Percentiles rank a stretch among this genome's conserved stretches.
phyloP scores from a whole-genome alignment of 1,140 invertebrate species.

The Philaenus spumarius region DNA sequence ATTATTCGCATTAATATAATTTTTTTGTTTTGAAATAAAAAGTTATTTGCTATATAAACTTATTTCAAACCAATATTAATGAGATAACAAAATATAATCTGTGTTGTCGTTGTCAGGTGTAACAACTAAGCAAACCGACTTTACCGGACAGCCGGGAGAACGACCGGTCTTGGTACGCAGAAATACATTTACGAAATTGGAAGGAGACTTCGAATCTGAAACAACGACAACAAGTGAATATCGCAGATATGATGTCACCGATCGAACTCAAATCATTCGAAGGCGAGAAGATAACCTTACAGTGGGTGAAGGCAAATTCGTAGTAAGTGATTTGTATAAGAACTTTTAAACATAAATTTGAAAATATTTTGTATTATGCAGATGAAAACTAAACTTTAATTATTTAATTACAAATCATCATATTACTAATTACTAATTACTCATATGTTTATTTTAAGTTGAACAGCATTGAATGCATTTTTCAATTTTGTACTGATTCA shows the following conservation, averaged over 20 bases:
- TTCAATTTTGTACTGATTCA: no score
- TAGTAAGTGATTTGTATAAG: slow-evolving; percentile 38
- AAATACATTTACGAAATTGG: slow-evolving; percentile 74
- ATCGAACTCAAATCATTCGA: slow-evolving; percentile 49
- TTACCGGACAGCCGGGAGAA: slow-evolving; percentile 55
- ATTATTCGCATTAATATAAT: neutral
- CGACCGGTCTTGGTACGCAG: slow-evolving; percentile 60
- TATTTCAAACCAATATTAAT: neutral
- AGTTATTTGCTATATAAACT: neutral
- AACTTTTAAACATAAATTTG: no score
- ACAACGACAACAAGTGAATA: slow-evolving; percentile 59
- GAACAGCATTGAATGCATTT: no score
- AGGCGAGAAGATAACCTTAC: slow-evolving; percentile 55
- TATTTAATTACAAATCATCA: no score
- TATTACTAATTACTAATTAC: no score
- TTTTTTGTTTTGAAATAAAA: neutral
- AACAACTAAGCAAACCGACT: slow-evolving; percentile 57
- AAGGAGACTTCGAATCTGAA: slow-evolving; percentile 60
- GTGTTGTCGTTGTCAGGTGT: slow-evolving; percentile 46
- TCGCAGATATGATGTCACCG: slow-evolving; percentile 48
- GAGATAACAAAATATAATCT: neutral
- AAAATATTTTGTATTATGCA: no score
- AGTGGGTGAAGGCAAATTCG: slow-evolving; percentile 50
- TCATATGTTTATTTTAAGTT: no score
- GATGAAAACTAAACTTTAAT: no score